Evolutionary conservation across 2,888 invertebrate species (phyloP).

Genomic region (Ectropis crepuscularia): DNA sequence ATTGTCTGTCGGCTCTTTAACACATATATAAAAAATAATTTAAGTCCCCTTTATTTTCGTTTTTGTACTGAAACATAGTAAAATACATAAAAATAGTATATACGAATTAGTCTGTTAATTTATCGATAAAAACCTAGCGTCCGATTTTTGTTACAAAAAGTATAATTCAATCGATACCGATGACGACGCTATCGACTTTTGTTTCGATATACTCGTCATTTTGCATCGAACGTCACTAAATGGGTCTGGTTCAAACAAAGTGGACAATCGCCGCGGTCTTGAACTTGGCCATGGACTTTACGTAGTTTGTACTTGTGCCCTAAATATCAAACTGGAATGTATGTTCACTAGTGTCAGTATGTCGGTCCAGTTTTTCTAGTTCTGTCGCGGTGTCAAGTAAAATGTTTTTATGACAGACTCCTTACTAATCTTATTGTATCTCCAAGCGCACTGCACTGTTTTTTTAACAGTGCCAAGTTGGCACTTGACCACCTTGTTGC

Average conservation of each 20-base stretch:
- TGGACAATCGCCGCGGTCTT: constrained; percentile 54
- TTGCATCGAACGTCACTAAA: constrained; percentile 16
- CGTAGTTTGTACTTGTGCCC: constrained; percentile 39
- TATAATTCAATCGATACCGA: constrained; percentile 19
- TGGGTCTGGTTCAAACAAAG: constrained; percentile 28
- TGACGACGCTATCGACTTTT: neutral
- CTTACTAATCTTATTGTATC: too few relatives aligned
- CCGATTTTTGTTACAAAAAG: neutral
- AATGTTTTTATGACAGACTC: neutral
- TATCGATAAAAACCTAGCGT: neutral
- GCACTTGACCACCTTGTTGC: too few relatives aligned
- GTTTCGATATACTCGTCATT: neutral
- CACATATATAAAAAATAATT: too few relatives aligned
- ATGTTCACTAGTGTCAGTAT: constrained; percentile 25
- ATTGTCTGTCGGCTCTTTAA: too few relatives aligned
- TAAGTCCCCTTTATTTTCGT: too few relatives aligned
- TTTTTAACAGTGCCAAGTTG: too few relatives aligned
- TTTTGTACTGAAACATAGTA: too few relatives aligned
- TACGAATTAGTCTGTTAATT: neutral
- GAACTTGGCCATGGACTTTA: constrained; percentile 63
- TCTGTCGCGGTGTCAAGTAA: neutral
- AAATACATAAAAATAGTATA: neutral
- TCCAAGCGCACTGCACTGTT: too few relatives aligned
- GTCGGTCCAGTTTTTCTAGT: neutral
- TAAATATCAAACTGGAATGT: constrained; percentile 42